These are phyloP conservation scores for Tilapia sparmanii DNA, from an alignment of 2,113 vertebrate genomes.

Conservation along the genomic window DNA sequence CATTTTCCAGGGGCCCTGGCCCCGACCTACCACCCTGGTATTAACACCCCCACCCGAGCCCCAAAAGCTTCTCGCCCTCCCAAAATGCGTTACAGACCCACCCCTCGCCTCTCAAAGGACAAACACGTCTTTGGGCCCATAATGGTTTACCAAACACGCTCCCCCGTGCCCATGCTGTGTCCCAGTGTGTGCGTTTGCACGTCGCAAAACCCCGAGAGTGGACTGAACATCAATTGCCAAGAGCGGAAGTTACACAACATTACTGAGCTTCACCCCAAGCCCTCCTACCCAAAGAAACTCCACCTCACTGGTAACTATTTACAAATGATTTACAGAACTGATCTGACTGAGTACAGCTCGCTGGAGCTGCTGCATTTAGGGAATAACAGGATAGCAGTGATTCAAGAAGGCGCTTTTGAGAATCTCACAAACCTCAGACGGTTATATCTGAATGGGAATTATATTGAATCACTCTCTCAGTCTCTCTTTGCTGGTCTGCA, in stretches of 20 bases:
- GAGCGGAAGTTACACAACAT: conserved; percentile 92
- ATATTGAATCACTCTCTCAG: conserved; percentile 88
- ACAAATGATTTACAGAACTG: conserved; percentile 83
- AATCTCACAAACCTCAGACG: conserved; percentile 91
- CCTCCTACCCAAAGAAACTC: conserved; percentile 94
- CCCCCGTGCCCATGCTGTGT: conserved; percentile 87
- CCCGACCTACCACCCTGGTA: conserved; percentile 80
- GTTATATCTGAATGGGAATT: conserved; percentile 96
- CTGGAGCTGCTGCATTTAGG: conserved; percentile 94
- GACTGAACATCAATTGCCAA: conserved; percentile 94
- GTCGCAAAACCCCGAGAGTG: conserved; percentile 89
- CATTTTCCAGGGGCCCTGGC: conserved; percentile 72
- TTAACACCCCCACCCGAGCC: conserved; percentile 78
- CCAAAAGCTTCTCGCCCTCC: conserved; percentile 90
- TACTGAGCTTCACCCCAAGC: conserved; percentile 88
- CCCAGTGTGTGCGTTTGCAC: conserved; percentile 90
- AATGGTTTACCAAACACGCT: conserved; percentile 98
- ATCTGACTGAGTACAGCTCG: conserved; percentile 86
- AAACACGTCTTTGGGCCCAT: conserved; percentile 95
- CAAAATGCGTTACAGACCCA: conserved; percentile 90
- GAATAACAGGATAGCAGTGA: conserved; percentile 90
- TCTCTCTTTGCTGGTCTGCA: conserved; percentile 88
- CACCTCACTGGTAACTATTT: conserved; percentile 97
- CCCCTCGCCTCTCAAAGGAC: conserved; percentile 87
- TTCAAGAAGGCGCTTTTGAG: conserved; percentile 93